A percentile compares a stretch with the other conserved stretches of the same genome.
phyloP scores from a whole-genome alignment of 2,888 invertebrate species.

The Nowickia ferox region DNA sequence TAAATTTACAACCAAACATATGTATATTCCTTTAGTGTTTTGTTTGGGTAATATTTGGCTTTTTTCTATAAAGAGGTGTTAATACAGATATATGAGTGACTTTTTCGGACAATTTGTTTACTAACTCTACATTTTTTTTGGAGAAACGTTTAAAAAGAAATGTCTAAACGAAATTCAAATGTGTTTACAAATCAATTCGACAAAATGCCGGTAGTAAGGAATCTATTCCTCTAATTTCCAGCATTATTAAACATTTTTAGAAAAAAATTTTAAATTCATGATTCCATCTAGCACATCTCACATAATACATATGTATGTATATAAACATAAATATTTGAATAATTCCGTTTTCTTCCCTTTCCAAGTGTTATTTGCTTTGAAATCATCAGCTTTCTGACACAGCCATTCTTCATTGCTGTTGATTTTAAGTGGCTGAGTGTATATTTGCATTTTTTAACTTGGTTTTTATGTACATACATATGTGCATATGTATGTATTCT shows the following conservation, averaged over 20 bases:
- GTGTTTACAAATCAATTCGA: background rate
- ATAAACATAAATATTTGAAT: too few species aligned
- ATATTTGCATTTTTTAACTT: conserved; percentile 11
- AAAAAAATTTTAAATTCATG: too few species aligned
- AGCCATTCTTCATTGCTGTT: conserved; percentile 20
- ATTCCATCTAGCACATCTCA: too few species aligned
- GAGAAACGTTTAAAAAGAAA: background rate
- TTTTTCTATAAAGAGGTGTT: too few species aligned
- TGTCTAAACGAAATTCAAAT: background rate
- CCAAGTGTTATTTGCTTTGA: conserved; percentile 3
- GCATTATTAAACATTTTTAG: background rate
- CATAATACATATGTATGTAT: too few species aligned
- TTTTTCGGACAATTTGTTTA: conserved; percentile 58
- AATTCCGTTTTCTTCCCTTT: background rate
- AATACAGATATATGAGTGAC: too few species aligned
- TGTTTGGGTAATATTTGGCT: too few species aligned
- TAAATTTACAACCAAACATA: too few species aligned
- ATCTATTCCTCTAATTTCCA: background rate
- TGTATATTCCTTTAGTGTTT: too few species aligned
- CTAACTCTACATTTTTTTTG: conserved; percentile 34
- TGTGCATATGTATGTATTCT: conserved; percentile 21
- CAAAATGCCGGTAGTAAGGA: conserved; percentile 31
- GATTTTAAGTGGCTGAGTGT: conserved; percentile 10
- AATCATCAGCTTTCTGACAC: conserved; percentile 21
- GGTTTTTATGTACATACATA: background rate